Base-by-base conservation (phyloP, 2,888 invertebrate genomes). In the Cyclophora albipunctata region DNA sequence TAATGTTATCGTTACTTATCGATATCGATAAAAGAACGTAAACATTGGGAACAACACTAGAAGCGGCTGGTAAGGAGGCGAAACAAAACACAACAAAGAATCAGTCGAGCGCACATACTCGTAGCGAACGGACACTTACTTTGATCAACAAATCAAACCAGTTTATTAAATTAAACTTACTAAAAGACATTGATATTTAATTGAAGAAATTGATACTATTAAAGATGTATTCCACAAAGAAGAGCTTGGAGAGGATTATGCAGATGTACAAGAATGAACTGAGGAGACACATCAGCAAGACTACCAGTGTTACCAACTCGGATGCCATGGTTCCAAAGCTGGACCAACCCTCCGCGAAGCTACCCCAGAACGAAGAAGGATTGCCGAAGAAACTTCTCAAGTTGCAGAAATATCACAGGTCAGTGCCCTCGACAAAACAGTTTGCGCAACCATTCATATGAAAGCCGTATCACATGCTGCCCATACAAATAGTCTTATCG, bases 381-480 rank as follows among this genome's bases (percentile, higher is more conserved):
- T 63, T 72, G n/a, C 81, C 83, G 4, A 88, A 84, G 75, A 89
- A 83, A 67, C 74, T 90, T 59, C 71, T 90, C 67, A 86, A 83
- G 72, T 75, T 90, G 82, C 89, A 89, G 74, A 89, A 90, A 84
- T 90, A 90, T 64, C 90, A 90, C 84, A 90, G 90, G 90, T 90
- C 78, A 86, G 89, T 88, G 81, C 81, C 84, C 64, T 47, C 48
- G 55, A 53, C 60, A 61, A 62, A 52, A 60, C 60, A 63, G 64
- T 76, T 80, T 80, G 75, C 78, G 73, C 73, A 80, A 78, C 37
- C 4, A 37, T 37, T 37, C 4, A 5, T 37, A 37, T 67, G 54
- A 64, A 69, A 73, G 67, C 63, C 60, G 54, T 71, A 67, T 58
- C 43, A 34, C 34, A 3, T 43, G 5, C 43, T 5, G 7, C 20